A percentile compares a stretch with the other conserved stretches of the same genome.
These are phyloP conservation scores for Cyprinodon tularosa DNA, from an alignment of 2,113 vertebrate genomes.

Conservation along the genomic window DNA sequence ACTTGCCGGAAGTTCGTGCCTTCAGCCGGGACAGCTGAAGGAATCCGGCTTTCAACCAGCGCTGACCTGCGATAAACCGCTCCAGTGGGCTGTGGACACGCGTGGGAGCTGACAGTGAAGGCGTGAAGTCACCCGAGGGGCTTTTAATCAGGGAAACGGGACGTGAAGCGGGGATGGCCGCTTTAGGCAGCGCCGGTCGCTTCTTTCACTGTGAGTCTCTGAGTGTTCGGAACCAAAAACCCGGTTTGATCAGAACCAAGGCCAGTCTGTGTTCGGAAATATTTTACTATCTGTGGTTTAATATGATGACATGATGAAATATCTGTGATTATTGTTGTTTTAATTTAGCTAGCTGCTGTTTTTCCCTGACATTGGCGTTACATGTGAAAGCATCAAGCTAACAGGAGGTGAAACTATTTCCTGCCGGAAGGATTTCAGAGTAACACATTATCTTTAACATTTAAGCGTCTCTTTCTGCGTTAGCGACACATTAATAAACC, in stretches of 20 bases:
- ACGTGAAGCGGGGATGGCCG: conserved; percentile 62
- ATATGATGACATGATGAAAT: accelerated
- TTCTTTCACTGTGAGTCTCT: conserved; percentile 73
- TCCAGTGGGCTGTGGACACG: neutral
- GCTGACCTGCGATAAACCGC: neutral
- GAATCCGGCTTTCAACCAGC: conserved; percentile 33
- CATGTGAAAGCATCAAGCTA: neutral
- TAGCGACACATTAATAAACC: neutral
- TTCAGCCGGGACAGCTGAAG: conserved; percentile 51
- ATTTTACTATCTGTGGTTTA: neutral
- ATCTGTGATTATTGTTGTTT: neutral
- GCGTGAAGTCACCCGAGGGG: neutral
- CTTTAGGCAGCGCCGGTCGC: conserved; percentile 67
- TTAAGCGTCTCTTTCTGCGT: neutral
- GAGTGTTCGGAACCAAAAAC: neutral
- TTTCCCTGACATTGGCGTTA: conserved; percentile 60
- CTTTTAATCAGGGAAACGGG: neutral
- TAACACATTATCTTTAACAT: accelerated
- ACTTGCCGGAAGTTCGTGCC: neutral
- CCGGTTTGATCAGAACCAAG: conserved; percentile 1
- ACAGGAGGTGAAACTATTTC: neutral
- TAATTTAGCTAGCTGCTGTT: neutral
- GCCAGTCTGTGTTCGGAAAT: neutral
- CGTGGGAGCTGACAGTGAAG: neutral
- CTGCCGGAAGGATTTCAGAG: accelerated